A percentile compares a stretch with the other conserved stretches of the same genome.
Evolutionary conservation across 2,113 vertebrate genomes (phyloP).

Genomic region (Piprites chloris): DNA sequence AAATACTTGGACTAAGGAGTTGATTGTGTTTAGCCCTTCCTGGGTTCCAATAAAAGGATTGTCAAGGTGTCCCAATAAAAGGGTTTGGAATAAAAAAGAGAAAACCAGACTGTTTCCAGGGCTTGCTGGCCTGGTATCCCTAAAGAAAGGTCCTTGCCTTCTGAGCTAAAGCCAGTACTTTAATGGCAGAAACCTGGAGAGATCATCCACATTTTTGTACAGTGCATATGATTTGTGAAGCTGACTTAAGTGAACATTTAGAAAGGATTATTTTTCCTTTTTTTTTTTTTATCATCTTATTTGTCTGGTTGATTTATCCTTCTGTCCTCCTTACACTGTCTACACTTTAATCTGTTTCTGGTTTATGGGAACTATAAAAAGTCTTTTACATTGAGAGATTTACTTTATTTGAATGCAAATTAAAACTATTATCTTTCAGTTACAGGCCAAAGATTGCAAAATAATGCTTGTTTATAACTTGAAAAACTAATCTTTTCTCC

Average conservation of each 20-base stretch:
- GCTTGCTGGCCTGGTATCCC: background rate
- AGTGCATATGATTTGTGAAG: background rate
- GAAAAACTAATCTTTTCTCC: background rate
- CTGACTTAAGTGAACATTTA: background rate
- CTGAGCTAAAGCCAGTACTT: background rate
- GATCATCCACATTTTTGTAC: background rate
- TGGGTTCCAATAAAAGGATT: background rate
- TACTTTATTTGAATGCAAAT: slow-evolving; percentile 76
- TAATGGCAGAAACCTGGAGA: background rate
- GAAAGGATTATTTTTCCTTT: background rate
- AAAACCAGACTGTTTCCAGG: background rate
- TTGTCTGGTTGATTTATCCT: slow-evolving; percentile 66
- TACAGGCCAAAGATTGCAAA: slow-evolving; percentile 76
- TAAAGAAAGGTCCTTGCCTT: background rate
- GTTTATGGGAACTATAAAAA: slow-evolving; percentile 72
- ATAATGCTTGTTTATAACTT: slow-evolving; percentile 54
- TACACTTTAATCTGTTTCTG: slow-evolving; percentile 68
- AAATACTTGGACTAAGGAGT: background rate
- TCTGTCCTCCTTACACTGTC: slow-evolving; percentile 31
- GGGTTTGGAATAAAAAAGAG: background rate
- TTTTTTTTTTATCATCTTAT: slow-evolving; percentile 29
- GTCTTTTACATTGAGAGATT: slow-evolving; percentile 66
- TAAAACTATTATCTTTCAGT: slow-evolving; percentile 72
- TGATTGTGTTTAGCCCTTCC: background rate
- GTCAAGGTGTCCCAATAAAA: background rate